Evolutionary conservation across 2,888 invertebrate species (phyloP), one percentile per base, ranked within the genome.

Genomic region (Meteorus colon): DNA sequence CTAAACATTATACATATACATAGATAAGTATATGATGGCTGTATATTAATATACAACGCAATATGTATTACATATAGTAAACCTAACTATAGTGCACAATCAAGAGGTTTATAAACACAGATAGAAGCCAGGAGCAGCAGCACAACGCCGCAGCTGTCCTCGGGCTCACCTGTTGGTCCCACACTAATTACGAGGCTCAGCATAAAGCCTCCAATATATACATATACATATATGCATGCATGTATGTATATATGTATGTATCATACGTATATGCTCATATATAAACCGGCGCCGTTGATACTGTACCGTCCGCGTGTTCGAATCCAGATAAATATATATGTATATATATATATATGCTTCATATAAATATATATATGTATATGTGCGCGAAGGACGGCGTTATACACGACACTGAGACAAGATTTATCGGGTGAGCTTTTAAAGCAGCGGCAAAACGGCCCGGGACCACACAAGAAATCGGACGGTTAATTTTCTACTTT

Each of bases 141-240:
- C 65, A 45, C 41, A 70, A 66, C 12, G 77, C 74, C 79, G 85
- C 86, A 85, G 86, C 85, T 84, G 85, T 84, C 81, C 68, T 82
- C 81, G 80, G 83, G 78, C 82, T 86, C 86, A 86, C 86, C 86
- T 86, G 86, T 86, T 86, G 86, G 84, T 85, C 83, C 82, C 83
- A 82, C 82, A 83, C 85, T 86, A 86, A 86, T 86, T 86, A 86
- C 84, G 81, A 81, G 75, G 77, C 80, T 75, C 83, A 79, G 80
- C 82, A 82, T 85, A 83, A 84, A 83, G 81, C 79, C 79, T 68
- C 71, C 69, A 78, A 80, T 78, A 72, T 77, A 73, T 68, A 78
- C 71, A 45, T 24, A 37, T 24, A 37, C n/a, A n/a, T n/a, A n/a
- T n/a, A n/a, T n/a, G n/a, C n/a, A n/a, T n/a, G n/a, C n/a, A 37